Evolutionary conservation across 1,140 invertebrate genomes (phyloP).

Genomic region (Mesaphorura yosii): DNA sequence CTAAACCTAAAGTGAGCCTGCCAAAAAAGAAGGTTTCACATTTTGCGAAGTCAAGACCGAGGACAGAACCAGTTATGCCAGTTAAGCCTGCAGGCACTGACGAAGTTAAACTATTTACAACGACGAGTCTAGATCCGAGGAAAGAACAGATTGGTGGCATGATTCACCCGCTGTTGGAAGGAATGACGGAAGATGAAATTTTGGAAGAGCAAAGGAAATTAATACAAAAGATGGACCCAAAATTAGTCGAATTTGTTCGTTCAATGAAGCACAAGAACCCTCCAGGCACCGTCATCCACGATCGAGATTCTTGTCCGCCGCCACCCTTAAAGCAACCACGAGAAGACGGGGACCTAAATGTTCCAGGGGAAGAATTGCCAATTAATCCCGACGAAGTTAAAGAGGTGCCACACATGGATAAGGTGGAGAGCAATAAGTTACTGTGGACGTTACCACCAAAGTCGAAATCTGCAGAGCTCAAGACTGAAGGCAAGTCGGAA

Average conservation of each 20-base stretch:
- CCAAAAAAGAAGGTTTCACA: too few species aligned
- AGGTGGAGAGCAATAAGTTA: constrained; percentile 67
- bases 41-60: too few species aligned
- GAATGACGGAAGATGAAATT: constrained; percentile 65
- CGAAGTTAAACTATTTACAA: too few species aligned
- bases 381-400: constrained; percentile 48
- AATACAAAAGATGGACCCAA: constrained; percentile 50
- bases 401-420: constrained; percentile 70
- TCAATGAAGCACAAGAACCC: constrained; percentile 15
- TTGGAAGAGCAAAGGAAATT: constrained; percentile 57
- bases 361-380: constrained; percentile 34
- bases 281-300: constrained; percentile 16
- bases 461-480: constrained; percentile 36
- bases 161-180: constrained; percentile 38
- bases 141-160: too few species aligned
- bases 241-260: constrained; percentile 51
- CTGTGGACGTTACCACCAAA: constrained; percentile 61
- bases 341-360: constrained; percentile 25
- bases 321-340: constrained; percentile 32
- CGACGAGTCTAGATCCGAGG: too few species aligned
- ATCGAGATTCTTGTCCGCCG: constrained; percentile 33
- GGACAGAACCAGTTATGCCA: too few species aligned
- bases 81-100: too few species aligned
- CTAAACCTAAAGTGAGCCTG: too few species aligned
- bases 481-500: neutral